Evolutionary conservation across 2,113 vertebrate species (phyloP).

Genomic region (Cryptotis parvus): DNA sequence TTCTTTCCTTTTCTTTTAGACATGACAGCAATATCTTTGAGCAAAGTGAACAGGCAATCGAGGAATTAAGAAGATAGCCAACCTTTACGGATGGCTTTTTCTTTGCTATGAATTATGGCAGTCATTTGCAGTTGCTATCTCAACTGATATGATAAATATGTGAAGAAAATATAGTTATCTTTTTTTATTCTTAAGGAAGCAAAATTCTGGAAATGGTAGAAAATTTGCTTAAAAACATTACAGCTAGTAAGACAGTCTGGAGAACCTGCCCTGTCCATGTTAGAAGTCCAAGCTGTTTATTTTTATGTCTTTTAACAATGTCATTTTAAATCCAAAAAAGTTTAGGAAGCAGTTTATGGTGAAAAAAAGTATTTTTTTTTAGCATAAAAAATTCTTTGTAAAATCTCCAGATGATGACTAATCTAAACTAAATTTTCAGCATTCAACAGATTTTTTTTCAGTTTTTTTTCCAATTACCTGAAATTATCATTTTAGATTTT

Average conservation of each 20-base stretch:
- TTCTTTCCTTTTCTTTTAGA: slow-evolving; percentile 11
- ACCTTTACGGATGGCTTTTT: background rate
- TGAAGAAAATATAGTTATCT: slow-evolving; percentile 38
- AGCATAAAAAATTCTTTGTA: slow-evolving; percentile 19
- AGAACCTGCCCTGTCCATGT: background rate
- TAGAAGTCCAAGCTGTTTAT: background rate
- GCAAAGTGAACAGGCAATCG: background rate
- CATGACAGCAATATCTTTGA: background rate
- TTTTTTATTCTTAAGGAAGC: slow-evolving; percentile 21
- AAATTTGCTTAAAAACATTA: slow-evolving; percentile 30
- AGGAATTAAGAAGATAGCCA: background rate
- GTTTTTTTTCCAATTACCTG: background rate
- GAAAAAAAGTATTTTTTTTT: slow-evolving; percentile 25
- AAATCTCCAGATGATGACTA: slow-evolving; percentile 27
- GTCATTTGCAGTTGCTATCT: slow-evolving; percentile 36
- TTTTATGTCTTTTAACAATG: background rate
- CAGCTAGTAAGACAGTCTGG: background rate
- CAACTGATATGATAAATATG: slow-evolving; percentile 9
- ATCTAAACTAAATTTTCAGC: slow-evolving; percentile 21
- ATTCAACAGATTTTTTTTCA: slow-evolving; percentile 2
- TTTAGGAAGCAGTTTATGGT: slow-evolving; percentile 38
- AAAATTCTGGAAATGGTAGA: slow-evolving; percentile 31
- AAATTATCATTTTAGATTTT: slow-evolving; percentile 1
- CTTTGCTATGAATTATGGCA: slow-evolving; percentile 49
- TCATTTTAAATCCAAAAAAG: slow-evolving; percentile 8